A percentile compares a stretch with the other conserved stretches of the same genome.
Evolutionary conservation across 2,888 invertebrate species (phyloP).

Genomic region (Watsonalla cultraria): DNA sequence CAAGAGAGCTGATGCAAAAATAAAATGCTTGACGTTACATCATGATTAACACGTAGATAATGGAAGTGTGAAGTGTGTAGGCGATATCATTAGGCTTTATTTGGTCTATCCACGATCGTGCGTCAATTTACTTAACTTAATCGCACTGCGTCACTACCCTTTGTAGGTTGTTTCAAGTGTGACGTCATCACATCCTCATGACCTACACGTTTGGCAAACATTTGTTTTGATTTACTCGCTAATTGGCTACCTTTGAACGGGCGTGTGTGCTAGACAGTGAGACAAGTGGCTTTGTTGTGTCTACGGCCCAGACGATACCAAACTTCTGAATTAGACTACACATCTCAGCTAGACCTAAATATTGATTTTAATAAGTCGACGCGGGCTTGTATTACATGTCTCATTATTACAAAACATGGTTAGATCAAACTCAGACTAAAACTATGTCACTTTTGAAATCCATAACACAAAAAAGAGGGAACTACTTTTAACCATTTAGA

Average conservation of each 20-base stretch:
- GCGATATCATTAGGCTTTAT: constrained; percentile 38
- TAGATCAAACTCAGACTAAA: too few relatives aligned
- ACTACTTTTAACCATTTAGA: too few relatives aligned
- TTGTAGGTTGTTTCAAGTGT: constrained; percentile 21
- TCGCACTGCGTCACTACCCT: constrained; percentile 55
- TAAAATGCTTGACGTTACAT: constrained; percentile 13
- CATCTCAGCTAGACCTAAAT: too few relatives aligned
- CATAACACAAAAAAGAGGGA: too few relatives aligned
- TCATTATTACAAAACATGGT: too few relatives aligned
- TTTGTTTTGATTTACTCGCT: constrained; percentile 34
- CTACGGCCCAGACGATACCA: constrained; percentile 14
- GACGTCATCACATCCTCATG: constrained; percentile 30
- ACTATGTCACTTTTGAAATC: too few relatives aligned
- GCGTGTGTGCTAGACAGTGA: constrained; percentile 18
- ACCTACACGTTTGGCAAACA: constrained; percentile 30
- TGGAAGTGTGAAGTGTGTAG: constrained; percentile 44
- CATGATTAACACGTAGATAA: constrained; percentile 43
- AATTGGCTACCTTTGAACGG: constrained; percentile 20
- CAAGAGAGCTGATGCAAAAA: constrained; percentile 15
- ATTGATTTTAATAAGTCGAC: too few relatives aligned
- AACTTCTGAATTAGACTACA: neutral
- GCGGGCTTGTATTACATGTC: too few relatives aligned
- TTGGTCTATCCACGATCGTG: constrained; percentile 44
- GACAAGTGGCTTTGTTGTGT: constrained; percentile 26
- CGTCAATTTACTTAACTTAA: constrained; percentile 67